A percentile compares a stretch with the other conserved stretches of the same genome.
Evolutionary conservation across 1,140 invertebrate species (phyloP).

Genomic region (Stenopsyche tienmushanensis): DNA sequence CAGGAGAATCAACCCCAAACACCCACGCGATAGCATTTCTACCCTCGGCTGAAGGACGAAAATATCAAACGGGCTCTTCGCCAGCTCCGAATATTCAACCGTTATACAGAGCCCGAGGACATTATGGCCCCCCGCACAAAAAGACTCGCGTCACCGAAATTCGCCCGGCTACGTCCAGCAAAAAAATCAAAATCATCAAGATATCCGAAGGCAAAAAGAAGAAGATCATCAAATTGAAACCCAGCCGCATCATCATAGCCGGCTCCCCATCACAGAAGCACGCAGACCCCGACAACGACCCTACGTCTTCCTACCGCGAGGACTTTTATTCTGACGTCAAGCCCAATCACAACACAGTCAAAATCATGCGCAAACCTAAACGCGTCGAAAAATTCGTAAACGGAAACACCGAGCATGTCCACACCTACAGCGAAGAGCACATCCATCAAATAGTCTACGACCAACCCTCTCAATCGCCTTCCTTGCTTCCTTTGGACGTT

Average conservation of each 20-base stretch:
- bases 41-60: conserved; percentile 45
- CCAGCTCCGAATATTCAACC: conserved; percentile 50
- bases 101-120: conserved; percentile 51
- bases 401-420: conserved; percentile 55
- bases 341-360: conserved; percentile 47
- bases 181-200: conserved; percentile 51
- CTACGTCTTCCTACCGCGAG: conserved; percentile 50
- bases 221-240: conserved; percentile 45
- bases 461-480: conserved; percentile 36
- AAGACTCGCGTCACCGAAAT: conserved; percentile 43
- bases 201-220: conserved; percentile 51
- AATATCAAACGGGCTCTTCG: conserved; percentile 38
- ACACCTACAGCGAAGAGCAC: conserved; percentile 55
- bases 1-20: background rate
- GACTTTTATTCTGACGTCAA: conserved; percentile 53
- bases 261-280: conserved; percentile 31
- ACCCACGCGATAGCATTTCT: conserved; percentile 17
- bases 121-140: conserved; percentile 50
- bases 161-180: conserved; percentile 42
- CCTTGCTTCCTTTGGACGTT: conserved; percentile 25
- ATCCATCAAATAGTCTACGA: conserved; percentile 53
- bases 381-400: conserved; percentile 55
- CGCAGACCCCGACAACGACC: conserved; percentile 44
- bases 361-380: conserved; percentile 52
- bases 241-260: conserved; percentile 44